Evolutionary conservation across 2,113 vertebrate genomes (phyloP), one percentile per base, ranked within the genome.

Genomic region (Ceyx cyanopectus): DNA sequence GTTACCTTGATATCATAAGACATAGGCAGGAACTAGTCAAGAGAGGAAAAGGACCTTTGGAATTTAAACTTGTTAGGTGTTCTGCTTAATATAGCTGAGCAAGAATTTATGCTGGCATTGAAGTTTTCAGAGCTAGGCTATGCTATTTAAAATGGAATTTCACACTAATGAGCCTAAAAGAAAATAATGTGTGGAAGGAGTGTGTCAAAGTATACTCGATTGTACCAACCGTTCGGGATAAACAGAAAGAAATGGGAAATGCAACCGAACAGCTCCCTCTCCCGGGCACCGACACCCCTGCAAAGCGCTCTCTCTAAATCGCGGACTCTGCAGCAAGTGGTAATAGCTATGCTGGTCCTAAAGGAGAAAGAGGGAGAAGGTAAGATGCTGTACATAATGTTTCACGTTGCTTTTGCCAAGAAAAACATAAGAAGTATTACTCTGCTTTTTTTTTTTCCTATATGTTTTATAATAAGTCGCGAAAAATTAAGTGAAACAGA

Each of bases 101-200:
- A 74, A 87, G 96, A 96, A 95, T 93, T 96, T 69, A 58, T 86
- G 93, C 96, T 51, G 75, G 85, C 94, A 90, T 65, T 79, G 81
- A 95, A 96, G 89, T 84, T 98, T 95, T 93, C 88, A 30, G 95
- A 95, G 96, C 85, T 68, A 29, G 90, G 96, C 95, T 96, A 82
- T 51, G 94, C 95, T 96, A 85, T 96, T 96, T 96, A 94, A 97
- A 97, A 96, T 81, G 67, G 92, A 96, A 97, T 97, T 97, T 98
- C 97, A 95, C 95, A 97, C 97, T 97, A 93, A 97, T 90, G 95
- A 97, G 95, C 87, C 94, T 90, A 95, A 97, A 97, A 97, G 95
- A 97, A 97, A 97, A 88, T 96, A 96, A 85, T 21, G 93, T 85
- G 97, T 72, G 84, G 94, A 95, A 97, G 82, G 91, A 94, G 97